Evolutionary conservation across 2,797 vertebrate genomes (phyloP), one percentile per base, ranked within the genome.

Genomic region (Toxotes lorentzi): DNA sequence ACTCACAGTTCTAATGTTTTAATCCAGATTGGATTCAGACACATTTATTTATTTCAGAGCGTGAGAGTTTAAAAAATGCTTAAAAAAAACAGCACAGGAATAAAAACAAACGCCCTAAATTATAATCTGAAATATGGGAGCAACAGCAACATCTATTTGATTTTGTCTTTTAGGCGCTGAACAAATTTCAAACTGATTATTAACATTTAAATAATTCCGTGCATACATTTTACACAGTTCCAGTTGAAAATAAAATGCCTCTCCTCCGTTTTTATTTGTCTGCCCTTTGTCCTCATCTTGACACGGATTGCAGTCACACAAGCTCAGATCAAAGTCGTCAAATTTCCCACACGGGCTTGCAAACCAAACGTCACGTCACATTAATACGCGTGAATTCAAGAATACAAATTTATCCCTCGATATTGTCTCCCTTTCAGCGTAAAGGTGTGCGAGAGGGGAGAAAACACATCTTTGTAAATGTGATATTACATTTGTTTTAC

Each of bases 1-100:
- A 77, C 86, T 90, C 80, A 88, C 91, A 92, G 91, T 93, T 92
- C 86, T 89, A 89, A 92, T 87, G 86, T 92, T 92, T 93, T 93
- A 90, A 93, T 94, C 91, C 92, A 92, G 90, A 92, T 91, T 93
- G 83, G 83, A 87, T 88, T 85, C 87, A 82, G 85, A 90, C 86
- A 91, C 88, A 88, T 92, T 91, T 92, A 90, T 93, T 93, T 91
- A 93, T 89, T 91, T 88, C 51, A 76, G 73, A 89, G 88, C 62
- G 68, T 83, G 86, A 84, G 82, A 90, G 85, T 93, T 91, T 72
- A 88, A 91, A 90, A 86, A 69, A 7, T 81, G 67, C 67, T 79
- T 91, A 41, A 74, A 61, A 81, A 81, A 38, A 54, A 58, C 5
- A 53, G 13, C 7, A 56, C 12, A 41, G 32, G 9, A 53, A 73